These are phyloP conservation scores for Vanessa atalanta DNA, from an alignment of 1,140 invertebrate species.

Conservation along the genomic window DNA sequence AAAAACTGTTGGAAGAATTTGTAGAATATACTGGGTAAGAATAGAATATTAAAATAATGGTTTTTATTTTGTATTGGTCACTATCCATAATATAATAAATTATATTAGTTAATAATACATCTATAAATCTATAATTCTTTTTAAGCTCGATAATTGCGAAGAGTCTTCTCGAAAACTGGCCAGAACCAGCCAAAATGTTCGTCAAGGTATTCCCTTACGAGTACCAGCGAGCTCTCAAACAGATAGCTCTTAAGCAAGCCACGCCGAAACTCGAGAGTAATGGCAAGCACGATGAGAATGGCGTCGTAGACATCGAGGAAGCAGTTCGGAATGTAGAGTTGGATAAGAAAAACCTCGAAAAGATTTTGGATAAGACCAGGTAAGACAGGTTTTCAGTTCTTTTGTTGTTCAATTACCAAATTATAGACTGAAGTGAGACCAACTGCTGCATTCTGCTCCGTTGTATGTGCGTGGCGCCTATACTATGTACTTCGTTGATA, in stretches of 20 bases:
- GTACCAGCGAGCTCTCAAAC: slow-evolving; percentile 94
- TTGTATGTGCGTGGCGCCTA: too few relatives aligned
- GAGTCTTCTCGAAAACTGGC: slow-evolving; percentile 91
- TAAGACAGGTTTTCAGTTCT: slow-evolving; percentile 51
- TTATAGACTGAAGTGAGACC: too few relatives aligned
- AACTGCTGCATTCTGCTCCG: too few relatives aligned
- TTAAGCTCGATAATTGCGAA: slow-evolving; percentile 89
- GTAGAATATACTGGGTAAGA: slow-evolving; percentile 89
- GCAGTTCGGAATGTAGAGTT: slow-evolving; percentile 81
- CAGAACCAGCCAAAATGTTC: slow-evolving; percentile 89
- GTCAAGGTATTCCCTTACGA: slow-evolving; percentile 99
- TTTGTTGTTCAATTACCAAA: background rate
- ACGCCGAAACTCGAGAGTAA: slow-evolving; percentile 56
- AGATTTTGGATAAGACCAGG: slow-evolving; percentile 94
- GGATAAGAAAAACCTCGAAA: slow-evolving; percentile 89
- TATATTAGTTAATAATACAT: background rate
- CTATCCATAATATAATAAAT: too few relatives aligned
- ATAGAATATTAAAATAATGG: background rate
- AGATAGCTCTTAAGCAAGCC: slow-evolving; percentile 83
- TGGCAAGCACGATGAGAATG: slow-evolving; percentile 62
- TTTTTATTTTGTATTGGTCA: too few relatives aligned
- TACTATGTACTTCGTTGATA: too few relatives aligned
- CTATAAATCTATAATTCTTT: slow-evolving; percentile 3
- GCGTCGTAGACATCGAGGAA: slow-evolving; percentile 76
- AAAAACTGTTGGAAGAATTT: slow-evolving; percentile 92